Conservation (phyloP, 2,888 invertebrate genomes). For the Drosophila fulvimacula region DNA sequence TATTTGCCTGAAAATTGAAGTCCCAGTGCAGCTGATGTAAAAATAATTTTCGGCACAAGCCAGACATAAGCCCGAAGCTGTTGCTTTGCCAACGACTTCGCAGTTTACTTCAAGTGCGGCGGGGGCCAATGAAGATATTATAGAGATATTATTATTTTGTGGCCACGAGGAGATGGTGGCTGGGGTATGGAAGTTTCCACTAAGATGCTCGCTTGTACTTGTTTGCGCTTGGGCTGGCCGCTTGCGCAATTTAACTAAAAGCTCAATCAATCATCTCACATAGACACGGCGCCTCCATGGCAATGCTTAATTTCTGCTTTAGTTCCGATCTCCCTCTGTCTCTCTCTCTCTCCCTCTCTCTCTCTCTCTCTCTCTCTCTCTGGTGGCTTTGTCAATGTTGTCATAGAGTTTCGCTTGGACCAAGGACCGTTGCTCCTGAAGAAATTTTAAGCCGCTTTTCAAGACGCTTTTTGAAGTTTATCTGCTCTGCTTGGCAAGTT, state of each 20-base stretch:
- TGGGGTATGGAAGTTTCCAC: slow-evolving; percentile 36
- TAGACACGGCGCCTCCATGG: slow-evolving; percentile 46
- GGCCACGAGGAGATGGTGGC: neutral
- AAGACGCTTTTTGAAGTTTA: slow-evolving; percentile 69
- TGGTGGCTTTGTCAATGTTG: slow-evolving; percentile 60
- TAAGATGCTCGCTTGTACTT: slow-evolving; percentile 52
- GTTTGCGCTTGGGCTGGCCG: slow-evolving; percentile 47
- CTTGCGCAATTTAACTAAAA: slow-evolving; percentile 73
- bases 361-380: neutral
- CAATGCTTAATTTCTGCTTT: slow-evolving; percentile 63
- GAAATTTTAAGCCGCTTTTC: slow-evolving; percentile 73
- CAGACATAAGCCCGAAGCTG: slow-evolving; percentile 54
- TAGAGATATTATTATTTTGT: slow-evolving; percentile 20
- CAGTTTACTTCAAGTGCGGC: slow-evolving; percentile 28
- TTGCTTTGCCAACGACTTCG: slow-evolving; percentile 57
- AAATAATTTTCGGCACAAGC: slow-evolving; percentile 44
- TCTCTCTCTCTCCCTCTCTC: neutral
- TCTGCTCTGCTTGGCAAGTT: slow-evolving; percentile 48
- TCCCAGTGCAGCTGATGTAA: slow-evolving; percentile 37
- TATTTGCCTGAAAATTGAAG: slow-evolving; percentile 32
- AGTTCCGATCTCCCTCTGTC: neutral
- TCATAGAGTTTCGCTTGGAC: slow-evolving; percentile 48
- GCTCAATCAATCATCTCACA: slow-evolving; percentile 73
- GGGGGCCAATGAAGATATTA: slow-evolving; percentile 19
- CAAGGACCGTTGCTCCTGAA: slow-evolving; percentile 30